Evolutionary conservation across 2,113 vertebrate genomes (phyloP).

Genomic region (Platichthys stellatus): DNA sequence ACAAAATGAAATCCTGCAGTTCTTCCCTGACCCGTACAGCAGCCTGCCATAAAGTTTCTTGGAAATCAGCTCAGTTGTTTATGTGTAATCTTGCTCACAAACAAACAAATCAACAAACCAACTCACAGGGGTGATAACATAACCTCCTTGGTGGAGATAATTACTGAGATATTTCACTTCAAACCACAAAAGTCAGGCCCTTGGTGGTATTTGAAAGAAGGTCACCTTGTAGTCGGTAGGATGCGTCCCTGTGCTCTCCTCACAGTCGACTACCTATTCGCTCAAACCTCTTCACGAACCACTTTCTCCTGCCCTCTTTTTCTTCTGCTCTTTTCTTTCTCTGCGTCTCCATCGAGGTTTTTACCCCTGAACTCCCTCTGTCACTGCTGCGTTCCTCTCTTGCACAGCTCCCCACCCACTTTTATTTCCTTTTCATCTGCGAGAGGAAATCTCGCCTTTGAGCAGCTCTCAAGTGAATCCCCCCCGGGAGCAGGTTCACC

Average conservation of each 20-base stretch:
- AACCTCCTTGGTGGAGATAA: no score
- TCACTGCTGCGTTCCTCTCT: conserved; percentile 17
- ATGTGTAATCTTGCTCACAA: background rate
- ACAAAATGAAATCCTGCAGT: no score
- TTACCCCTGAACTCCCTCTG: conserved; percentile 30
- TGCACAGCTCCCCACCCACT: conserved; percentile 43
- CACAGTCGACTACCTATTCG: background rate
- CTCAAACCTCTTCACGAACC: background rate
- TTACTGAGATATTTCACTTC: no score
- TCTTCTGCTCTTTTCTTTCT: background rate
- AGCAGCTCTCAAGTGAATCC: conserved; percentile 38
- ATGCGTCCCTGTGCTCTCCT: background rate
- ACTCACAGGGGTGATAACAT: background rate
- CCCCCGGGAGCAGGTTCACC: conserved; percentile 33
- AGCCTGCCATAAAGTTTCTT: background rate
- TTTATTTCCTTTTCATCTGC: conserved; percentile 66
- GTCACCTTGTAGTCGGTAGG: background rate
- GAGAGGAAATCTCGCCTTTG: conserved; percentile 59
- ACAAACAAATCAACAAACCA: background rate
- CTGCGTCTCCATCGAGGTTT: background rate
- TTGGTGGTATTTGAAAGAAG: background rate
- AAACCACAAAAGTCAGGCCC: background rate
- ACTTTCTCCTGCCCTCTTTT: conserved; percentile 6
- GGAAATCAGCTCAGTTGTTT: no score
- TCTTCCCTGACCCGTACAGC: no score